A percentile compares a stretch with the other conserved stretches of the same genome.
These are phyloP conservation scores for Iphiclides podalirius DNA, from an alignment of 2,888 invertebrate species.

Conservation along the genomic window DNA sequence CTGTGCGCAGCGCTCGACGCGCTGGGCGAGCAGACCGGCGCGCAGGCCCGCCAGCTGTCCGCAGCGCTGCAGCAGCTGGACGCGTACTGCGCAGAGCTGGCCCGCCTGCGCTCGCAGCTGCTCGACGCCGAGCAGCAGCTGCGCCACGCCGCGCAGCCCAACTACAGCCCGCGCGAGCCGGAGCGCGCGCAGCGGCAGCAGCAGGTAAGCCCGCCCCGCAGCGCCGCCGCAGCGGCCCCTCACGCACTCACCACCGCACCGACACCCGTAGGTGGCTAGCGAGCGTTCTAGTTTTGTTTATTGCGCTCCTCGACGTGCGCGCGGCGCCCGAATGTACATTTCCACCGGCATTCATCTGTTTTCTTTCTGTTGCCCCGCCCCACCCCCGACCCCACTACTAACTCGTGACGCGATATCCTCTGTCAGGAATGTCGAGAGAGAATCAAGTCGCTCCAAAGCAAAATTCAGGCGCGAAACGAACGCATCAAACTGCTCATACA, in stretches of 20 bases:
- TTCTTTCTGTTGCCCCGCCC: constrained; percentile 68
- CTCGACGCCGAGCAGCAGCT: constrained; percentile 93
- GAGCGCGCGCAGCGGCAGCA: constrained; percentile 90
- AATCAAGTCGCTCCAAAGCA: constrained; percentile 91
- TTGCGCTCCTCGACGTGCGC: constrained; percentile 36
- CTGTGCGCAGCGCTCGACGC: constrained; percentile 85
- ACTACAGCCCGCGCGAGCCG: constrained; percentile 90
- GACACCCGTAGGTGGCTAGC: constrained; percentile 55
- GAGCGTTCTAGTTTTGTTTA: constrained; percentile 69
- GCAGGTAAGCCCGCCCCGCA: constrained; percentile 86
- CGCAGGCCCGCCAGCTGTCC: constrained; percentile 84
- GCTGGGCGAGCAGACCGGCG: constrained; percentile 80
- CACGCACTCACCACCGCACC: constrained; percentile 33
- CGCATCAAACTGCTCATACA: constrained; percentile 92
- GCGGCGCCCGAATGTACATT: constrained; percentile 40
- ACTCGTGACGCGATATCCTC: constrained; percentile 70
- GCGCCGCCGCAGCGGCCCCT: constrained; percentile 11
- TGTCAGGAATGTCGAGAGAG: constrained; percentile 90
- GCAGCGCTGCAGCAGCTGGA: constrained; percentile 91
- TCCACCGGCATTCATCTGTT: constrained; percentile 50
- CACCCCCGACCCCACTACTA: constrained; percentile 59
- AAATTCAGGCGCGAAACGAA: constrained; percentile 92
- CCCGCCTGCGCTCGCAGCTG: constrained; percentile 89
- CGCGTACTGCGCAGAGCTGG: constrained; percentile 92
- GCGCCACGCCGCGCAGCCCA: constrained; percentile 89